Base-by-base conservation (phyloP, 1,140 invertebrate species). In the Campoletis sonorensis region DNA sequence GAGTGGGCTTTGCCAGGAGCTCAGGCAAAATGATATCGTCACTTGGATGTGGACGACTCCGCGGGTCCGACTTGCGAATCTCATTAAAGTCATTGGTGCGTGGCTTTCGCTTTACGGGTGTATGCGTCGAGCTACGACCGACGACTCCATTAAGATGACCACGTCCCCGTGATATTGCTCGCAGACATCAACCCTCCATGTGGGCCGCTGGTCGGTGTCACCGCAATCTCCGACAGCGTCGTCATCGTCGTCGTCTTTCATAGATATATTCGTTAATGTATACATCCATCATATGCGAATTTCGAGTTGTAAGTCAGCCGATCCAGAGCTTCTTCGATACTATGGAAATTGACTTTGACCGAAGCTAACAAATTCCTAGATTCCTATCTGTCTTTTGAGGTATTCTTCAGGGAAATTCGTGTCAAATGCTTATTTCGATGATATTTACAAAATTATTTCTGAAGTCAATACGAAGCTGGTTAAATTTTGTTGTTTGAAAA, bases 41-140 rank as follows among this genome's bases (percentile, higher is more conserved):
- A 73, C 84, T 86, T 87, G 85, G 83, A 84, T 84, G 76, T 78
- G n/a, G 30, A 27, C 54, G n/a, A 61, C 18, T 33, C 54, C 18
- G 27, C 73, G 33, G 58, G 79, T 81, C 82, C 81, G 84, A 88
- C 84, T 89, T 87, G 85, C 84, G 88, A 90, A 91, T 91, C 90
- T 91, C 90, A 91, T 91, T 91, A 91, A 91, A 91, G 85, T 86
- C 89, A 90, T 88, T 89, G 90, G 87, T 89, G 90, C 90, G 89
- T 91, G 86, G 73, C 83, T 86, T 89, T 86, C 85, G 85, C 86
- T 87, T 88, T 87, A 84, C 85, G 61, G 73, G 83, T 76, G 67
- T 88, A 86, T 85, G 85, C 86, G 68, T 80, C 80, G 83, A 77
- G 71, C 84, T 83, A 84, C 79, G 83, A 86, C 84, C 84, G 84